These are phyloP conservation scores for Sardina pilchardus DNA, from an alignment of 2,113 vertebrate genomes.

Conservation along the genomic window DNA sequence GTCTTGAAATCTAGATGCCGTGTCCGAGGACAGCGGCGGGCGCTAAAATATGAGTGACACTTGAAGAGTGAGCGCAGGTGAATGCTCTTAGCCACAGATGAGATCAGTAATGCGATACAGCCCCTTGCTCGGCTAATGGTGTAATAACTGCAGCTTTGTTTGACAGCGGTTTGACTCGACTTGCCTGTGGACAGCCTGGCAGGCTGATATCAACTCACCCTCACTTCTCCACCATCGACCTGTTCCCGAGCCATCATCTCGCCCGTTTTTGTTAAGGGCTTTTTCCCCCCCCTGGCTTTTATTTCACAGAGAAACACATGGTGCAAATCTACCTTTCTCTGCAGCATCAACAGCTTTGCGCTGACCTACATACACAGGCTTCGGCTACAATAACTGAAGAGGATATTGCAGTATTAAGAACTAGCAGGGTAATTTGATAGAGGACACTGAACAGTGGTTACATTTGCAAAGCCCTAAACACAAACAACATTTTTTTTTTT, in stretches of 20 bases:
- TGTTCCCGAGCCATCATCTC: neutral
- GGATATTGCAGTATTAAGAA: slow-evolving; percentile 66
- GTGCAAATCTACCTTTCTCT: slow-evolving; percentile 53
- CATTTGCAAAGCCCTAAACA: slow-evolving; percentile 51
- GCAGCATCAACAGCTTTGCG: slow-evolving; percentile 52
- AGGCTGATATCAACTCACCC: neutral
- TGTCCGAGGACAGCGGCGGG: neutral
- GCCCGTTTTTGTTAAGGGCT: neutral
- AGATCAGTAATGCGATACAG: neutral
- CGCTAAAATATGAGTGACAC: neutral
- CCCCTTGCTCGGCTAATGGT: neutral
- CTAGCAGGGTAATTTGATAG: slow-evolving; percentile 57
- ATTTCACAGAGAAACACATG: neutral
- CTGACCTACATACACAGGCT: slow-evolving; percentile 65
- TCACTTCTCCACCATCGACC: neutral
- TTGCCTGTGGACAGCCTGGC: neutral
- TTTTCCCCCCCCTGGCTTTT: neutral
- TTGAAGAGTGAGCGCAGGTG: neutral
- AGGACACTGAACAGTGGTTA: slow-evolving; percentile 45
- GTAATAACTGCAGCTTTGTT: neutral
- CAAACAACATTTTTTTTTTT: slow-evolving; percentile 60
- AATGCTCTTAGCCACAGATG: neutral
- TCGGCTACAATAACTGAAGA: slow-evolving; percentile 51
- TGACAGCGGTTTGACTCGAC: neutral
- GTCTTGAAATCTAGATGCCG: neutral